A percentile compares a stretch with the other conserved stretches of the same genome.
phyloP scores from a whole-genome alignment of 1,140 invertebrate genomes.

The Solenopsis fugax region DNA sequence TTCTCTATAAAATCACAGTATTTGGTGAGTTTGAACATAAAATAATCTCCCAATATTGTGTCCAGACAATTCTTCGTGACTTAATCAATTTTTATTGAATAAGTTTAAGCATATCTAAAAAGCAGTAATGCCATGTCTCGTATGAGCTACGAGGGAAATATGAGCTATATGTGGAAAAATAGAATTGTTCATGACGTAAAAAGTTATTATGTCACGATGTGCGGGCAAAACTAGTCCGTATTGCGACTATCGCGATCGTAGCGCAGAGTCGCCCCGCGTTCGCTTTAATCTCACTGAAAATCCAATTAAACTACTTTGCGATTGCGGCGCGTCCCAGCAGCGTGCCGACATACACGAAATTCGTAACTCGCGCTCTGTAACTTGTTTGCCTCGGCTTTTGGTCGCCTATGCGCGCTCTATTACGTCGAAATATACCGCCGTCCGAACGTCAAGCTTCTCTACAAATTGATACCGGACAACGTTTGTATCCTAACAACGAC shows the following conservation, averaged over 20 bases:
- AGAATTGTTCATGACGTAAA: constrained; percentile 38
- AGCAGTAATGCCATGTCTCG: background rate
- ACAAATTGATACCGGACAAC: constrained; percentile 72
- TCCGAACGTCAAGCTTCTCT: constrained; percentile 69
- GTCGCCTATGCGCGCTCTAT: constrained; percentile 71
- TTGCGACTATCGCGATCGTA: constrained; percentile 76
- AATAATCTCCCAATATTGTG: too few species aligned
- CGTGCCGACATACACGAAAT: constrained; percentile 76
- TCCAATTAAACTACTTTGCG: constrained; percentile 83
- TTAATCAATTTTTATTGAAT: background rate
- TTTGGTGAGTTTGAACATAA: too few species aligned
- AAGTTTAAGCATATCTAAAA: background rate
- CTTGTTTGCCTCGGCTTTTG: constrained; percentile 73
- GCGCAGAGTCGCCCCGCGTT: constrained; percentile 70
- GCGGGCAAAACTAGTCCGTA: constrained; percentile 63
- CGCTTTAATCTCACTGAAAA: constrained; percentile 82
- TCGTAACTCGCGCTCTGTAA: constrained; percentile 73
- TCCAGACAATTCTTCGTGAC: too few species aligned
- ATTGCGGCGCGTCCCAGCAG: constrained; percentile 73
- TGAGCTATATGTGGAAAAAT: background rate
- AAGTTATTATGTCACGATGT: constrained; percentile 52
- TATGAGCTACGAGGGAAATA: background rate
- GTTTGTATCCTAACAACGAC: constrained; percentile 75
- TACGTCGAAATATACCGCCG: constrained; percentile 72
- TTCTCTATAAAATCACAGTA: too few species aligned